Percentiles rank a stretch among this genome's conserved stretches.
These are phyloP conservation scores for Pristis pectinata DNA, from an alignment of 2,797 vertebrate genomes.

Conservation along the genomic window DNA sequence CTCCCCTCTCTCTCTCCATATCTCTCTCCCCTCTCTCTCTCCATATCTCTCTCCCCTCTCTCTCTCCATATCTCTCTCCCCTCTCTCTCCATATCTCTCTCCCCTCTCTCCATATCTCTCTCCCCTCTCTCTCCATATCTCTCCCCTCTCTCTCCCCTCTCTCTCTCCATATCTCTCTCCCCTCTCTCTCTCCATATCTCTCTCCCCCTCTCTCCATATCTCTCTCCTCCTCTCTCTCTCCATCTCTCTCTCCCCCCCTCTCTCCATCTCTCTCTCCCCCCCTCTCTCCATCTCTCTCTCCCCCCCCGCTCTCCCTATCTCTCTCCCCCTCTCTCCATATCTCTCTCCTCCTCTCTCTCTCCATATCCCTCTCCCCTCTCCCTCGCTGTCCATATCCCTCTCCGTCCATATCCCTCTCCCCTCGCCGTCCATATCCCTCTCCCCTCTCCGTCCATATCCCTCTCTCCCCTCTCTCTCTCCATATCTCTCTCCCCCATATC, in stretches of 20 bases:
- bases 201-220: not conserved
- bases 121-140: not conserved
- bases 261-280: not conserved
- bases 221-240: not conserved
- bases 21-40: not conserved
- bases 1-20: not conserved
- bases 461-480: not conserved
- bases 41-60: not conserved
- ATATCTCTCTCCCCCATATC: too few species aligned
- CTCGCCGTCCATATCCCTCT: not conserved
- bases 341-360: too few species aligned
- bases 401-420: not conserved
- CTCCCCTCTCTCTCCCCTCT: too few species aligned
- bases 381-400: conserved; percentile 30
- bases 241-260: not conserved
- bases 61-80: not conserved
- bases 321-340: not conserved
- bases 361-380: too few species aligned
- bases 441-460: not conserved
- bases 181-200: not conserved
- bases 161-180: too few species aligned
- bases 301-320: too few species aligned
- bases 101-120: too few species aligned
- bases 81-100: not conserved
- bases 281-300: not conserved